Percentiles rank a stretch among this genome's conserved stretches.
Evolutionary conservation across 2,888 invertebrate genomes (phyloP).

Genomic region (Eumerus sabulonum): DNA sequence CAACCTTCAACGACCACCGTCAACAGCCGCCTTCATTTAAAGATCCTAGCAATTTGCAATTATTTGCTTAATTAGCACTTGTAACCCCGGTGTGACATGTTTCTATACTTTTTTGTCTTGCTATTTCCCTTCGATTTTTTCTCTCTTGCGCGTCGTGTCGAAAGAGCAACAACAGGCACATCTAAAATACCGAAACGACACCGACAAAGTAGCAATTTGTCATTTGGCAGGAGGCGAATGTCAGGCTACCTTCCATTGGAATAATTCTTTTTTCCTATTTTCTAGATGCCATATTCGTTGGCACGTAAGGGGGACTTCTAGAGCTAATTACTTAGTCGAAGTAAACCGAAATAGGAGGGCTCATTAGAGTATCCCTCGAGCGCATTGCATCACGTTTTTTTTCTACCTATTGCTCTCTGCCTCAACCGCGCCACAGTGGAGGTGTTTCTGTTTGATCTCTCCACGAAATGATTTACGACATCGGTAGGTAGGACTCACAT

Average conservation of each 20-base stretch:
- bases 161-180: conserved; percentile 2
- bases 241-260: conserved; percentile 28
- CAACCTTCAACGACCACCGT: too few species aligned
- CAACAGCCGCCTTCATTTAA: too few species aligned
- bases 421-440: background rate
- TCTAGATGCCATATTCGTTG: background rate
- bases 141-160: background rate
- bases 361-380: conserved; percentile 48
- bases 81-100: conserved; percentile 21
- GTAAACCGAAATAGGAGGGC: conserved; percentile 19
- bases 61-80: conserved; percentile 56
- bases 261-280: conserved; percentile 7
- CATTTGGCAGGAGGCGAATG: conserved; percentile 30
- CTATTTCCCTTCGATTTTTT: conserved; percentile 10
- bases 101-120: conserved; percentile 14
- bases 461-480: conserved; percentile 56
- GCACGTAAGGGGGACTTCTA: conserved; percentile 3
- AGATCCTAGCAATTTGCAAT: conserved; percentile 20
- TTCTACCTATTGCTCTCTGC: too few species aligned
- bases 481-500: conserved; percentile 14
- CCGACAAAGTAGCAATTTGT: conserved; percentile 55
- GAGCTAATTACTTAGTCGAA: conserved; percentile 57
- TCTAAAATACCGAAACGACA: conserved; percentile 18
- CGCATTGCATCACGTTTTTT: conserved; percentile 50
- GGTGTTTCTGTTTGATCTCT: conserved; percentile 53